Evolutionary conservation across 1,140 invertebrate genomes (phyloP), one percentile per base, ranked within the genome.

Genomic region (Conus betulinus): DNA sequence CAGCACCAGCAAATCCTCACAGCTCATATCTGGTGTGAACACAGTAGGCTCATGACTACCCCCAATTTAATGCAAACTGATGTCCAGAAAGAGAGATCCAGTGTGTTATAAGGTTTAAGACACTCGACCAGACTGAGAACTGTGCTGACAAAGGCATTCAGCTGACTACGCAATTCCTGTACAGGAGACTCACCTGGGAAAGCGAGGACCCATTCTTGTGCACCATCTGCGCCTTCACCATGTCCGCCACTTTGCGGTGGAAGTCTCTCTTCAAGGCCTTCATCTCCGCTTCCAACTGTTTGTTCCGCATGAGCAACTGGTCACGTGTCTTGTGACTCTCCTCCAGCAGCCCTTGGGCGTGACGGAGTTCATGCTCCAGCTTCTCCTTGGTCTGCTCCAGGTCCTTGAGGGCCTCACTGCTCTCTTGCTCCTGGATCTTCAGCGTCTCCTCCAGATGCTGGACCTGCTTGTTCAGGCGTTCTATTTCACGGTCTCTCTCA

Each of bases 221-320:
- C 25, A 76, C 57, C 23, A 91, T 89, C 79, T 91, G 91, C 87
- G 81, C 91, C 67, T 85, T 85, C 5, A 93, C 92, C 23, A 93
- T 90, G 63, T 94, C 93, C 60, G 91, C 90, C 51, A 93, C 90
- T 86, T 92, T 92, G 83, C 91, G 90, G 82, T 91, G 91, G 74
- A 94, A 92, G 71, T 93, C 92, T 85, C 88, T 91, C 85, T 91
- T 90, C 20, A 93, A 85, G 83, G 88, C 89, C 91, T 93, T 92
- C 63, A 94, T 85, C 52, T 94, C 94, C 53, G 71, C 87, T 88
- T 94, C 93, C 87, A 94, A 89, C 88, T 93, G 93, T 87, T 92
- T 91, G 88, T 90, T 92, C 74, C 90, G 91, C n/a, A 89, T 55
- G 57, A 91, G 82, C 78, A 93, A 86, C n/a, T 90, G 84, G 84